Evolutionary conservation across 2,888 invertebrate species (phyloP).

Genomic region (Andricus curvator): DNA sequence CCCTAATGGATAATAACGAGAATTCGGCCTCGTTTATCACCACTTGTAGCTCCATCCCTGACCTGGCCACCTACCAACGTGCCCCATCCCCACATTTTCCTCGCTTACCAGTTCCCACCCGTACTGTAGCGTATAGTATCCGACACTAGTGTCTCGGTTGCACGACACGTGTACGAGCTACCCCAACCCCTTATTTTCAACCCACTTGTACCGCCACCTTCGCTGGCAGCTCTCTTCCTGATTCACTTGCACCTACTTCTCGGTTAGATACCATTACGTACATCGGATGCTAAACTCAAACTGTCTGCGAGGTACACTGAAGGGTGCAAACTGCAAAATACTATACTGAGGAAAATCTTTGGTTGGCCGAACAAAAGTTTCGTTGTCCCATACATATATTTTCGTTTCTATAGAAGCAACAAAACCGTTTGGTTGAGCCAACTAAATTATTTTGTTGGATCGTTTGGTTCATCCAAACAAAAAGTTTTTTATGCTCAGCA

Average conservation of each 20-base stretch:
- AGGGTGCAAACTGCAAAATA: background rate
- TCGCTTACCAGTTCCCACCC: conserved; percentile 50
- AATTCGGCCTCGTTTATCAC: conserved; percentile 76
- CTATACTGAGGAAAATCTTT: no score
- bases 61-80: conserved; percentile 61
- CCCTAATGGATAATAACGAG: conserved; percentile 54
- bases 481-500: no score
- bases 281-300: background rate
- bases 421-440: no score
- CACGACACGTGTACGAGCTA: conserved; percentile 62
- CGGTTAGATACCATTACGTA: background rate
- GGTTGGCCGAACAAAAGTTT: no score
- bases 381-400: no score
- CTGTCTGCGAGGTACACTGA: background rate
- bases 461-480: no score
- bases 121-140: conserved; percentile 40
- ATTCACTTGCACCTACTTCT: conserved; percentile 16
- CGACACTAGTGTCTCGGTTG: conserved; percentile 29
- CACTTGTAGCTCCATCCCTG: conserved; percentile 76
- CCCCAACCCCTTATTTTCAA: conserved; percentile 61
- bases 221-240: conserved; percentile 32
- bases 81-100: conserved; percentile 49
- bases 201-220: conserved; percentile 55
- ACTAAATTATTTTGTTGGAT: no score
- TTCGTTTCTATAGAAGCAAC: no score